Percentiles rank a stretch among this genome's conserved stretches.
Conservation (phyloP, 2,113 vertebrate genomes). For the Sinocyclocheilus grahami region DNA sequence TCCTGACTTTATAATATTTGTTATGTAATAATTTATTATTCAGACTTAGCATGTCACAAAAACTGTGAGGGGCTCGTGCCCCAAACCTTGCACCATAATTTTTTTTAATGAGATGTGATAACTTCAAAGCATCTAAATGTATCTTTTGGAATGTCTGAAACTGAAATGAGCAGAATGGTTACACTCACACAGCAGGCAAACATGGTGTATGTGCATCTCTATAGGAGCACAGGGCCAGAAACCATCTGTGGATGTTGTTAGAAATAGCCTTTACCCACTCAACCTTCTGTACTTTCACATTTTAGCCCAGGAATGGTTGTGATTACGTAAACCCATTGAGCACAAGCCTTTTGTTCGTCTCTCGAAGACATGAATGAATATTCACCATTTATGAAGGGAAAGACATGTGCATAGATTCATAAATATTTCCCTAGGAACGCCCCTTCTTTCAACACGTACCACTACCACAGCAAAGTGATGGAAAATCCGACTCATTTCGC, state of each 20-base stretch:
- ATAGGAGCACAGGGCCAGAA: background rate
- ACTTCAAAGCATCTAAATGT: background rate
- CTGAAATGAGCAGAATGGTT: constrained; percentile 7
- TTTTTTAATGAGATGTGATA: background rate
- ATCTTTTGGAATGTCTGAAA: background rate
- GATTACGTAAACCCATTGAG: background rate
- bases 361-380: constrained; percentile 19
- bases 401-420: background rate
- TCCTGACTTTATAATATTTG: background rate
- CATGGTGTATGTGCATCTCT: constrained; percentile 6
- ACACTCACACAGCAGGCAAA: background rate
- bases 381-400: background rate
- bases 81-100: background rate
- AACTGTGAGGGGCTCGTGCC: background rate
- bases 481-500: background rate
- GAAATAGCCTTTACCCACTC: background rate
- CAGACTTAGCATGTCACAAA: background rate
- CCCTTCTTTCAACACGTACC: constrained; percentile 15
- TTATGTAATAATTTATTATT: background rate
- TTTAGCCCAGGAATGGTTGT: background rate
- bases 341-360: background rate
- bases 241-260: constrained; percentile 22
- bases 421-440: background rate
- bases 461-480: background rate
- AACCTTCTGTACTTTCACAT: background rate